Conservation (phyloP, 2,888 invertebrate genomes). For the Cryptocheilus praepositus region DNA sequence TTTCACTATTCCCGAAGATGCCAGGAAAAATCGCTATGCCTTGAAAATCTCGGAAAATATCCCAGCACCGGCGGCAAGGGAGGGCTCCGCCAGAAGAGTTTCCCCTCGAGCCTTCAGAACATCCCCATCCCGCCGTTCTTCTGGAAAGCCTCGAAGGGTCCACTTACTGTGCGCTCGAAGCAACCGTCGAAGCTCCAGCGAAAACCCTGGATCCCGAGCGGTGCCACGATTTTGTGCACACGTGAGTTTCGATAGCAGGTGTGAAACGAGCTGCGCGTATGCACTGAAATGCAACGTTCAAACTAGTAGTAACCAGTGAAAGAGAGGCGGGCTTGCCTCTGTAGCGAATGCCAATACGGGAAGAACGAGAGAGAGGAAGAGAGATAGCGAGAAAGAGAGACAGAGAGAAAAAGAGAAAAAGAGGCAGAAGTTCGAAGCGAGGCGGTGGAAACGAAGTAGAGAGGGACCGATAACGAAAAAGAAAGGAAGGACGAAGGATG, state of each 20-base stretch:
- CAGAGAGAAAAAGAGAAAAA: no score
- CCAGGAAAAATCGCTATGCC: no score
- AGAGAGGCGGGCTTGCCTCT: slow-evolving; percentile 28
- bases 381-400: no score
- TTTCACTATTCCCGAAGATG: no score
- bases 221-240: not conserved
- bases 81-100: no score
- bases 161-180: not conserved
- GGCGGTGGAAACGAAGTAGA: not conserved
- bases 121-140: slow-evolving; percentile 1
- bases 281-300: slow-evolving; percentile 48
- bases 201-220: not conserved
- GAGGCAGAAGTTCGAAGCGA: not conserved
- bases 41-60: no score
- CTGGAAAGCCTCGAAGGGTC: slow-evolving; percentile 1
- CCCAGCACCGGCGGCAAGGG: no score
- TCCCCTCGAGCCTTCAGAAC: not conserved
- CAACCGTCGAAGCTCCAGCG: not conserved
- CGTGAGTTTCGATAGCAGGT: slow-evolving; percentile 6
- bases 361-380: slow-evolving; percentile 6
- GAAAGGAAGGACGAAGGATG: slow-evolving; percentile 18
- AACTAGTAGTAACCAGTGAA: slow-evolving; percentile 42
- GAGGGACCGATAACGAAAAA: slow-evolving; percentile 8
- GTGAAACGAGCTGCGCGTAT: slow-evolving; percentile 29
- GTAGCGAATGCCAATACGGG: slow-evolving; percentile 13